Evolutionary conservation across 2,888 invertebrate species (phyloP), one percentile per base, ranked within the genome.

Genomic region (Machimus atricapillus): DNA sequence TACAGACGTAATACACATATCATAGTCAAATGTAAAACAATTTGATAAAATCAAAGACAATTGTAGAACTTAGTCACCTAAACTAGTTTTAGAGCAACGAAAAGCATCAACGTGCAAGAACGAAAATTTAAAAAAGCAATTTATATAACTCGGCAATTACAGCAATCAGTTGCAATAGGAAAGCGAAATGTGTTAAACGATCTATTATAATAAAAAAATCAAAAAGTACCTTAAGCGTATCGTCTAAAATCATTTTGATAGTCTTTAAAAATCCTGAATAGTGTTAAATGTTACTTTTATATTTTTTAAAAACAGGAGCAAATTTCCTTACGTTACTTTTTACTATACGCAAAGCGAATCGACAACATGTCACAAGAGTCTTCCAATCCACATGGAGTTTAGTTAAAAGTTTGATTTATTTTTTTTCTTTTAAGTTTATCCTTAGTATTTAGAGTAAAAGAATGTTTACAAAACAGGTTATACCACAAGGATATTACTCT

Each of bases 311-410:
- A 34, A 16, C 3, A 19, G 31, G 19, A 76, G 34, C 16, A 76
- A 58, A 31, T 46, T 85, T 46, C 19, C 46, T 74, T 46, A 85
- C 40, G 19, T 27, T 85, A 85, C 19, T 56, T 7, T 74, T 23
- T 46, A 46, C 19, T 73, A 74, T 9, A 74, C 66, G 23, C 66
- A 66, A 66, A 66, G 66, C 66, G 74, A 85, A 46, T 14, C 58
- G 40, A 34, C 73, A 74, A 85, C 85, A 74, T 85, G 85, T 85
- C 85, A 85, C 85, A 85, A 73, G 74, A 85, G 85, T 85, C 85
- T 85, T 85, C 85, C 85, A 85, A 85, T 85, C 56, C 66, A 66
- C 14, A 9, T 66, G 66, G 19, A 66, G 27, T 66, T 66, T 66
- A 66, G 19, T 27, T 43, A 81, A 31, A n/a, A 82, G 16, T 58